Evolutionary conservation across 2,888 invertebrate species (phyloP), one percentile per base, ranked within the genome.

Genomic region (Ichneumon xanthorius): DNA sequence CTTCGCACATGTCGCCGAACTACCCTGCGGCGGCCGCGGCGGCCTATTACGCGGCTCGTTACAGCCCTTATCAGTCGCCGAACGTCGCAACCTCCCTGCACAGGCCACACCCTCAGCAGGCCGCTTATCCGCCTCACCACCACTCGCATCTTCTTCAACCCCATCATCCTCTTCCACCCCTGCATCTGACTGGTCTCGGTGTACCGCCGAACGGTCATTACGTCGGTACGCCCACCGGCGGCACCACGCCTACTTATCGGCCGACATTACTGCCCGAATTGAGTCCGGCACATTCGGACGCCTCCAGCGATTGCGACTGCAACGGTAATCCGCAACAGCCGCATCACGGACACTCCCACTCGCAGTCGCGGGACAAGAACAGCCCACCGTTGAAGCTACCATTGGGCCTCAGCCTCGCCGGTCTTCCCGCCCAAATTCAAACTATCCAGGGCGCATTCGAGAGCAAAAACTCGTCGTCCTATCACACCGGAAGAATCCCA

Each of bases 61-160:
- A 95, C 93, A 92, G 93, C 19, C 96, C 95, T 30, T 97, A 96
- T 91, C 94, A 94, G 6, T 93, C 95, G 0, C 95, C 95, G 89
- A 84, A 94, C 75, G 95, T 94, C 94, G 94, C 93, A 92, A 96
- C 94, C 89, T 95, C 94, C 86, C 94, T 93, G 93, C 95, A 95
- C 94, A 94, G 90, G 90, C 93, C 94, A 14, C 94, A 90, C 95
- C 94, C 95, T 92, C 94, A 90, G 94, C 90, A 92, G 89, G 87
- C 94, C 87, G 88, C 93, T 0, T 91, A 91, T 33, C 88, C 90
- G 48, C 83, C 86, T n/a, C 90, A 90, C 82, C 87, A 85, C 58
- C 90, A 90, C 80, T 87, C 89, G 16, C 92, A 89, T 79, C 86
- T 92, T 3, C 85, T 90, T 0, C 90, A 90, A 16, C 87, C 88